Conservation (phyloP, 2,797 vertebrate species). For the Enteromius treurensis region DNA sequence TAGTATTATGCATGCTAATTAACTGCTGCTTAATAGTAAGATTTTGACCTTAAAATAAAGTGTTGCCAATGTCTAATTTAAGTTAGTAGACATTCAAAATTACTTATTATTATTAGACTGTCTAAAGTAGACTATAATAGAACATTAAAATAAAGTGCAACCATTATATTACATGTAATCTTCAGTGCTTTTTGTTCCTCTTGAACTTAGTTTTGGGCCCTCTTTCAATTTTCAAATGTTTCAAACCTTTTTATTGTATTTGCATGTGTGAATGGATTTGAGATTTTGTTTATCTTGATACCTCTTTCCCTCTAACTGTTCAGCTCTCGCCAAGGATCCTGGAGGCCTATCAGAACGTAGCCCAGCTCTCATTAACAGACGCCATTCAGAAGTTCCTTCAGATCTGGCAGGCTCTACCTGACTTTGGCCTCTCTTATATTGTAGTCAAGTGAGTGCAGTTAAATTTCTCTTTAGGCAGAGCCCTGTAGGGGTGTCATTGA, state of each 20-base stretch:
- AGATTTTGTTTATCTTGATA: background rate
- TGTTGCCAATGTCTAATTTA: background rate
- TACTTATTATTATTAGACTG: background rate
- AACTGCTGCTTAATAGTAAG: background rate
- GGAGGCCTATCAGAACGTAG: slow-evolving; percentile 82
- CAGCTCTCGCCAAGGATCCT: slow-evolving; percentile 80
- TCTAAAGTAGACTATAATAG: background rate
- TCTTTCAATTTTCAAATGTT: background rate
- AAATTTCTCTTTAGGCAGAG: background rate
- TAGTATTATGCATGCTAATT: background rate
- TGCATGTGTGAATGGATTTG: no score
- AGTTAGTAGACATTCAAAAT: background rate
- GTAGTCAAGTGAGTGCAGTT: slow-evolving; percentile 72
- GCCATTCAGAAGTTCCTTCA: slow-evolving; percentile 80
- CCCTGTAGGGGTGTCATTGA: background rate
- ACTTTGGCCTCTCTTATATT: slow-evolving; percentile 80
- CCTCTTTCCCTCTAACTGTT: background rate
- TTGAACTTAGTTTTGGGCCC: background rate
- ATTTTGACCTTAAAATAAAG: background rate
- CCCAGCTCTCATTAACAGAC: slow-evolving; percentile 75
- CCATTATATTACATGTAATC: background rate
- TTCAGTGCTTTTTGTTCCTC: background rate
- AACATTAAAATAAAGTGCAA: background rate
- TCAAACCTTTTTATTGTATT: no score
- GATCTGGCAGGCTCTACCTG: slow-evolving; percentile 81